phyloP scores from a whole-genome alignment of 2,113 vertebrate genomes.

The Alces alces region DNA sequence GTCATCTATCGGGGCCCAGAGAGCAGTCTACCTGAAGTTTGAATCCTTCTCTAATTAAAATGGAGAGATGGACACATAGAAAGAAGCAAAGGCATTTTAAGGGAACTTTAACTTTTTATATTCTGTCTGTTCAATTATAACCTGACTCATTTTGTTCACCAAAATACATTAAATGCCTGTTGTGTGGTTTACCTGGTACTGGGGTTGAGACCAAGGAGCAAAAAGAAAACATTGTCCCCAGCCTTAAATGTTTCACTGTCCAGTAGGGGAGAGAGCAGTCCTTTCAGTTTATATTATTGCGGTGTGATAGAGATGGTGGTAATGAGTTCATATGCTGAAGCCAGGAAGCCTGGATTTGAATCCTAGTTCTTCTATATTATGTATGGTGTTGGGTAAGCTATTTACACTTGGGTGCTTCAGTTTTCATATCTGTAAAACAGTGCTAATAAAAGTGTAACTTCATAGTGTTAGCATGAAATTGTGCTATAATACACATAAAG shows the following conservation, averaged over 20 bases:
- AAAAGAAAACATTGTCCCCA: background rate
- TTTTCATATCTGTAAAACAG: conserved; percentile 23
- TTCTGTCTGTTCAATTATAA: background rate
- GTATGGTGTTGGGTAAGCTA: background rate
- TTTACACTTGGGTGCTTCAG: background rate
- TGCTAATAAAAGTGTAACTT: background rate
- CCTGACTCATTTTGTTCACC: background rate
- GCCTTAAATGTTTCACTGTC: background rate
- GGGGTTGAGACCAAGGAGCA: background rate
- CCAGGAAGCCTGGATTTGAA: background rate
- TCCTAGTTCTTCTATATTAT: background rate
- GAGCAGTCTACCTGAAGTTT: background rate
- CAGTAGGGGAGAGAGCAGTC: background rate
- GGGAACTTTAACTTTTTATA: background rate
- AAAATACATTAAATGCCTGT: background rate
- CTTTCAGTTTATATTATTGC: background rate
- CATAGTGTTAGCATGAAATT: background rate
- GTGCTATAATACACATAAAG: background rate
- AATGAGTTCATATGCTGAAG: background rate
- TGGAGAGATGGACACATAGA: background rate
- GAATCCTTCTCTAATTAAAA: background rate
- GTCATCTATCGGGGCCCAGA: background rate
- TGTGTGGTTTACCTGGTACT: background rate
- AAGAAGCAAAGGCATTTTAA: background rate
- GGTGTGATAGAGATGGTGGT: background rate